Evolutionary conservation across 2,113 vertebrate genomes (phyloP).

Genomic region (Recurvirostra avosetta): DNA sequence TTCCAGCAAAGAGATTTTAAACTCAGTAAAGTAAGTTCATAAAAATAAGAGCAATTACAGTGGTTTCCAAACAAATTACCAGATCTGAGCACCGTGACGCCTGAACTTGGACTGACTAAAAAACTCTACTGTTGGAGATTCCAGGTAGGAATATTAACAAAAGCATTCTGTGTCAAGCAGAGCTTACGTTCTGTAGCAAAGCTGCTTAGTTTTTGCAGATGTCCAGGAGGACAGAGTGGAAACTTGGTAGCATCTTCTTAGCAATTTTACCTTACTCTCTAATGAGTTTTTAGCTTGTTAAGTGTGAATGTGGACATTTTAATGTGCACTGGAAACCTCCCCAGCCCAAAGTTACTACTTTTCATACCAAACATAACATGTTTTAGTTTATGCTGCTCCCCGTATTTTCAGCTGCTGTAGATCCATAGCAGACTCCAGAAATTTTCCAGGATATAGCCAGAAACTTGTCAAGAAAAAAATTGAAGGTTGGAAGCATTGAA

Average conservation of each 20-base stretch:
- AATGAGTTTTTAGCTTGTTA: neutral
- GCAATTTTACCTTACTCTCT: neutral
- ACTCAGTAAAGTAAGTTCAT: neutral
- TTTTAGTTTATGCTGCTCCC: neutral
- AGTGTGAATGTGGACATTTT: neutral
- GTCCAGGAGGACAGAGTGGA: neutral
- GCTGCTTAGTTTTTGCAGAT: neutral
- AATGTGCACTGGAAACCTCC: neutral
- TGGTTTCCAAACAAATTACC: neutral
- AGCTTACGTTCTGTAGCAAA: neutral
- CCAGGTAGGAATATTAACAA: neutral
- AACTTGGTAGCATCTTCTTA: neutral
- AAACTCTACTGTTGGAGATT: neutral
- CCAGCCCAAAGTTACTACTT: neutral
- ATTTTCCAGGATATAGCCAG: neutral
- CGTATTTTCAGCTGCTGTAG: neutral
- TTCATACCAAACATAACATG: neutral
- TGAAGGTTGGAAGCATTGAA: neutral
- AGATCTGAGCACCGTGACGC: neutral
- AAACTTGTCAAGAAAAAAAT: neutral
- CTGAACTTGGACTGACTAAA: neutral
- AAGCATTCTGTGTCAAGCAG: neutral
- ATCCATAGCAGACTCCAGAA: neutral
- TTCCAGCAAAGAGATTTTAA: constrained; percentile 8
- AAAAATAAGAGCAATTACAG: neutral